These are phyloP conservation scores for Drosophila meridiana DNA, from an alignment of 2,888 invertebrate genomes.

Conservation along the genomic window DNA sequence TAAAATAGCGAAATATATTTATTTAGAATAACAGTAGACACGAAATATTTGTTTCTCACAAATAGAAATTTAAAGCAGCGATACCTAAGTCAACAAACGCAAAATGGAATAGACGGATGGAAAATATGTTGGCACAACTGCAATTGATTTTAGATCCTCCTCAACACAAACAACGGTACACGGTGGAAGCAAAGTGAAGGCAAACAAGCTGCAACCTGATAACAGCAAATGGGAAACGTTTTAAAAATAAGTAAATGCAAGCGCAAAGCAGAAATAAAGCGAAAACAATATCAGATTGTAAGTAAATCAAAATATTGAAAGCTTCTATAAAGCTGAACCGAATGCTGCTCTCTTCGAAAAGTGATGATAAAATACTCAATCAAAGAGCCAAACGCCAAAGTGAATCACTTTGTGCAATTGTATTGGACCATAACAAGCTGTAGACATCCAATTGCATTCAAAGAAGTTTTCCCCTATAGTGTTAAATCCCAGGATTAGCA, in stretches of 20 bases:
- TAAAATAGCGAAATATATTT: neutral
- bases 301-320: constrained; percentile 7
- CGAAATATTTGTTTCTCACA: constrained; percentile 6
- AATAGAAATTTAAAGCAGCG: constrained; percentile 1
- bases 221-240: constrained; percentile 31
- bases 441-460: too few species aligned
- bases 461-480: neutral
- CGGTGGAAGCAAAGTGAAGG: constrained; percentile 34
- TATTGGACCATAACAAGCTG: neutral
- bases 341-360: neutral
- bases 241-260: constrained; percentile 21
- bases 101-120: neutral
- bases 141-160: constrained; percentile 44
- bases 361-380: constrained; percentile 11
- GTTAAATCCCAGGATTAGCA: neutral
- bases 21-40: neutral
- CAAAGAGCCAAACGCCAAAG: neutral
- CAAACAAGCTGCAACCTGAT: constrained; percentile 40
- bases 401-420: neutral
- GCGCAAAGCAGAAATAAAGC: neutral
- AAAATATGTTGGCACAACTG: constrained; percentile 22
- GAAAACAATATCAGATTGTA: constrained; percentile 1
- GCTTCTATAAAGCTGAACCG: constrained; percentile 1
- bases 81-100: constrained; percentile 11
- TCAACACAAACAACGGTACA: constrained; percentile 25